phyloP scores from a whole-genome alignment of 2,797 vertebrate species.

The Alosa sapidissima region DNA sequence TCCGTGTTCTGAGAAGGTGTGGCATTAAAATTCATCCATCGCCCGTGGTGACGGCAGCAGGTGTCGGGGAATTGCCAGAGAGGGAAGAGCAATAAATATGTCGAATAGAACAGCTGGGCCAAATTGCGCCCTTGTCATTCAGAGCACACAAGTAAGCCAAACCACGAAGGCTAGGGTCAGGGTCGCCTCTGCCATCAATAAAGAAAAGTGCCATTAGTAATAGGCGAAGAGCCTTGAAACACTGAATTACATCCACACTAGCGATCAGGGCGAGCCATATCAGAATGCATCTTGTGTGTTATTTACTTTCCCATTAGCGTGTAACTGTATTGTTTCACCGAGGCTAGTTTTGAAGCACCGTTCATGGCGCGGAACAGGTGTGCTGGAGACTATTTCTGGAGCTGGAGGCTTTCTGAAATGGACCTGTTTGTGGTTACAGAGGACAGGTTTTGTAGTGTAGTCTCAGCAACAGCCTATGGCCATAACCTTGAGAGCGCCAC shows the following conservation, averaged over 20 bases:
- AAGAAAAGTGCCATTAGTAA: constrained; percentile 58
- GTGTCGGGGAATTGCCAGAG: constrained; percentile 57
- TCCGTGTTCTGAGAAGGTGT: constrained; percentile 27
- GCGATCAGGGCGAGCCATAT: constrained; percentile 29
- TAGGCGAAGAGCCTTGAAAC: constrained; percentile 56
- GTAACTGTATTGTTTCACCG: constrained; percentile 5
- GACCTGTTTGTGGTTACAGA: neutral
- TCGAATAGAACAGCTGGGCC: constrained; percentile 69
- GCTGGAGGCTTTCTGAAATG: neutral
- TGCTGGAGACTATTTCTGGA: neutral
- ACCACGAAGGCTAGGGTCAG: constrained; percentile 69
- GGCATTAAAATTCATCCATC: constrained; percentile 41
- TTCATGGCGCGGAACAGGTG: constrained; percentile 12
- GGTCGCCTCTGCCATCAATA: constrained; percentile 61
- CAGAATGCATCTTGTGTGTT: constrained; percentile 30
- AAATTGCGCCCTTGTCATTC: constrained; percentile 72
- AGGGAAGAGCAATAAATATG: constrained; percentile 64
- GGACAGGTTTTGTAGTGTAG: neutral
- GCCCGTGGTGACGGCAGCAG: constrained; percentile 62
- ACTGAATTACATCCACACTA: constrained; percentile 37
- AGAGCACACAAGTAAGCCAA: constrained; percentile 68
- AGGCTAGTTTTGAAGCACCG: neutral
- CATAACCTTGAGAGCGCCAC: neutral
- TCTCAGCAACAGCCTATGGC: neutral
- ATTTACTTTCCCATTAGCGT: constrained; percentile 21